Conservation (phyloP, 1,140 invertebrate species). For the Alviniconcha marisindica region DNA sequence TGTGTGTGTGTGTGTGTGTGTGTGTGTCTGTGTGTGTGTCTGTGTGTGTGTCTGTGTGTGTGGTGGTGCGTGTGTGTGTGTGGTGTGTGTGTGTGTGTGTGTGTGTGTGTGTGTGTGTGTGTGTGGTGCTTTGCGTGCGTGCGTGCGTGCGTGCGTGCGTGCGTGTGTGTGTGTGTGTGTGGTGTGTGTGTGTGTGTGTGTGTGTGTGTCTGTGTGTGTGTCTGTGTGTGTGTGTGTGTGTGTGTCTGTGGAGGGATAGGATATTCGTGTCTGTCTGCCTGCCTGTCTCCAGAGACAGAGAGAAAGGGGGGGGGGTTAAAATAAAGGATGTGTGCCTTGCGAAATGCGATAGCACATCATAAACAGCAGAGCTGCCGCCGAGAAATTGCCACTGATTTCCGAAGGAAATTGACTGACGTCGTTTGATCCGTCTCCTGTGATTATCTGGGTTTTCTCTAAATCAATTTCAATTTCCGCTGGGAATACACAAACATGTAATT, state of each 20-base stretch:
- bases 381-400: background rate
- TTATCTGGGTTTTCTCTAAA: background rate
- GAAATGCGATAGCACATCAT: no score
- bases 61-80: background rate
- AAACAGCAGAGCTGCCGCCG: no score
- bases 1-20: background rate
- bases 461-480: no score
- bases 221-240: background rate
- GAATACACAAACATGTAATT: background rate
- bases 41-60: background rate
- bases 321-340: no score
- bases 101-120: background rate
- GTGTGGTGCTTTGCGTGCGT: background rate
- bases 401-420: background rate
- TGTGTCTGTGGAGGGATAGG: background rate
- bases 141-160: conserved; percentile 6
- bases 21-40: conserved; percentile 2
- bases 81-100: background rate
- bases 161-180: conserved; percentile 22
- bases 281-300: background rate
- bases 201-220: background rate
- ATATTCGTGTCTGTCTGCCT: background rate
- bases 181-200: conserved; percentile 13
- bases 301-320: no score
- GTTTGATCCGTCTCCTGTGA: background rate